Conservation (phyloP, 2,113 vertebrate genomes). For the Amia ocellicauda region DNA sequence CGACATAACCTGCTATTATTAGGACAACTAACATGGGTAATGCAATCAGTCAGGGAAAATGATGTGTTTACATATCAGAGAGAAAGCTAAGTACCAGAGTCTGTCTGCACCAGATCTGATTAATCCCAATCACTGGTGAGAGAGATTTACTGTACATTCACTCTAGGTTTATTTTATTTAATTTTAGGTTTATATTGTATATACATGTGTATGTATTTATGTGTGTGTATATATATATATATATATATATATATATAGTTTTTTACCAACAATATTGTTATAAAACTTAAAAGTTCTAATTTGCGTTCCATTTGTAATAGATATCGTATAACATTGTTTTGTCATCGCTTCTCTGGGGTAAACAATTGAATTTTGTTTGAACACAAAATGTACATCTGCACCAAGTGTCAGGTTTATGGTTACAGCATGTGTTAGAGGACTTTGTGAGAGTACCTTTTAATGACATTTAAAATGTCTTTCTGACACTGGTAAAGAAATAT, state of each 20-base stretch:
- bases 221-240: constrained; percentile 58
- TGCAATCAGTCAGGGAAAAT: constrained; percentile 42
- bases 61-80: constrained; percentile 53
- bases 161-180: constrained; percentile 33
- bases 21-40: constrained; percentile 45
- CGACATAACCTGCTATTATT: constrained; percentile 34
- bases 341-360: no score
- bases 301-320: no score
- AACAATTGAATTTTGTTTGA: no score
- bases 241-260: constrained; percentile 41
- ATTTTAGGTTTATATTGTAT: constrained; percentile 31
- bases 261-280: neutral
- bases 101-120: constrained; percentile 57
- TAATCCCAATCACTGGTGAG: constrained; percentile 50
- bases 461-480: no score
- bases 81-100: neutral
- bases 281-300: no score
- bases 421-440: no score
- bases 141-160: constrained; percentile 42
- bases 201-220: constrained; percentile 54
- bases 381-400: no score
- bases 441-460: no score
- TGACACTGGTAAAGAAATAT: no score
- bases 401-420: no score
- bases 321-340: no score